phyloP scores from a whole-genome alignment of 2,797 vertebrate genomes.

The Scleropages formosus region DNA sequence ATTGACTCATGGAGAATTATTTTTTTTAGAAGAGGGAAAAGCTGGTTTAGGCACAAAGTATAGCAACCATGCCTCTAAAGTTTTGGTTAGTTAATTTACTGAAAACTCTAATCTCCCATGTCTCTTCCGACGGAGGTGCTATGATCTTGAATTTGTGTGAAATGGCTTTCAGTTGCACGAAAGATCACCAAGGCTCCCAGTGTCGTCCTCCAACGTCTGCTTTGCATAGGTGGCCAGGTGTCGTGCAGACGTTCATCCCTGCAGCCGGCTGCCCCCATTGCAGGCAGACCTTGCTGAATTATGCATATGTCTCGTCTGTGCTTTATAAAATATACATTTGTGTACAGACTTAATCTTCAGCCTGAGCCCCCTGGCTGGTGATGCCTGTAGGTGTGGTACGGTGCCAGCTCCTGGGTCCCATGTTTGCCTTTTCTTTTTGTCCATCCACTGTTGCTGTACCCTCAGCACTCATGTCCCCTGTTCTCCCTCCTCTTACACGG shows the following conservation, averaged over 20 bases:
- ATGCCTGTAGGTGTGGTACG: not conserved
- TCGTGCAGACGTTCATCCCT: not conserved
- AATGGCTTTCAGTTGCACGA: not conserved
- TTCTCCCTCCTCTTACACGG: not conserved
- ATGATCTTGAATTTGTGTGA: not conserved
- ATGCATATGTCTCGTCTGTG: conserved; percentile 61
- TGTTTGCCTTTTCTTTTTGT: not conserved
- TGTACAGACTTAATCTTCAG: not conserved
- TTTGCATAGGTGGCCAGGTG: not conserved
- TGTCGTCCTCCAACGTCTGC: not conserved
- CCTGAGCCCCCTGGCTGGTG: not conserved
- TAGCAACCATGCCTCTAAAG: too few species aligned
- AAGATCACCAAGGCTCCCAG: not conserved
- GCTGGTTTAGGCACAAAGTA: too few species aligned
- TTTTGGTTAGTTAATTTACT: too few species aligned
- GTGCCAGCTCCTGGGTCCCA: not conserved
- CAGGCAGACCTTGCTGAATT: conserved; percentile 63
- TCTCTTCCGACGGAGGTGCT: not conserved
- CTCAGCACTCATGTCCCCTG: not conserved
- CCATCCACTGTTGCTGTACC: not conserved
- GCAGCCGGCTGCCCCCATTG: conserved; percentile 28
- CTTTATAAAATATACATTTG: conserved; percentile 67
- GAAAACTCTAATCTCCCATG: too few species aligned
- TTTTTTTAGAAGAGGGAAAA: too few species aligned
- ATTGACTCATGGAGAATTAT: too few species aligned